Conservation (phyloP, 2,888 invertebrate species). For the Brachyptera risi region DNA sequence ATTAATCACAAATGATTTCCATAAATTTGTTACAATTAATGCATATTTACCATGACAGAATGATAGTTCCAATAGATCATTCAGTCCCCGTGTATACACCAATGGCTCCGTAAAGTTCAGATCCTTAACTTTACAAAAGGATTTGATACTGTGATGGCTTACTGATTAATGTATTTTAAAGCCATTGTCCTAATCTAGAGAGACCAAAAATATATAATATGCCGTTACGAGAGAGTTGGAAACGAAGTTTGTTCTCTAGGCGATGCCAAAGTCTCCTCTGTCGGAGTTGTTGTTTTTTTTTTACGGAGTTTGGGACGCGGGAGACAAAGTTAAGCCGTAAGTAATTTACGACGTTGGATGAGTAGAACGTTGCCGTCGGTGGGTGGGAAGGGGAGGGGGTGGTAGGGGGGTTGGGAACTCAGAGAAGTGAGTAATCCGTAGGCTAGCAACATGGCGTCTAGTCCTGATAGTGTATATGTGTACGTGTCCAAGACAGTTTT, state of each 20-base stretch:
- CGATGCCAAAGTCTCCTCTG: constrained; percentile 1
- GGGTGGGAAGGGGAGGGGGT: background rate
- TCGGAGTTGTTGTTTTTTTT: constrained; percentile 2
- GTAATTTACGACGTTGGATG: constrained; percentile 32
- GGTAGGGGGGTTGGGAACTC: constrained; percentile 16
- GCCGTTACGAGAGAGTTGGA: too few species aligned
- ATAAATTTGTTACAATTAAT: too few species aligned
- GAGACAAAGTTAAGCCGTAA: constrained; percentile 26
- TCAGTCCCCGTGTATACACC: background rate
- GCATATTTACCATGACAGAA: too few species aligned
- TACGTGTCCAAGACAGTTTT: too few species aligned
- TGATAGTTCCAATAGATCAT: too few species aligned
- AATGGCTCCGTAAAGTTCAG: too few species aligned
- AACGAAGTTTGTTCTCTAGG: constrained; percentile 33
- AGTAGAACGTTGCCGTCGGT: constrained; percentile 10
- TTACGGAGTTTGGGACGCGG: constrained; percentile 9
- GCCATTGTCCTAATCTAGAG: constrained; percentile 48
- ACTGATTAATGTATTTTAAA: constrained; percentile 68
- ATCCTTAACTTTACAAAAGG: too few species aligned
- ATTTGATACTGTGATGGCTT: constrained; percentile 1
- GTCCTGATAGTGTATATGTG: too few species aligned
- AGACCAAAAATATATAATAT: too few species aligned
- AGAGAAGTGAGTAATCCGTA: constrained; percentile 20
- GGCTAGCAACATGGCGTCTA: constrained; percentile 6
- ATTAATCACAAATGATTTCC: too few species aligned